Conservation (phyloP, 1,140 invertebrate species). For the Phocides pigmalion region DNA sequence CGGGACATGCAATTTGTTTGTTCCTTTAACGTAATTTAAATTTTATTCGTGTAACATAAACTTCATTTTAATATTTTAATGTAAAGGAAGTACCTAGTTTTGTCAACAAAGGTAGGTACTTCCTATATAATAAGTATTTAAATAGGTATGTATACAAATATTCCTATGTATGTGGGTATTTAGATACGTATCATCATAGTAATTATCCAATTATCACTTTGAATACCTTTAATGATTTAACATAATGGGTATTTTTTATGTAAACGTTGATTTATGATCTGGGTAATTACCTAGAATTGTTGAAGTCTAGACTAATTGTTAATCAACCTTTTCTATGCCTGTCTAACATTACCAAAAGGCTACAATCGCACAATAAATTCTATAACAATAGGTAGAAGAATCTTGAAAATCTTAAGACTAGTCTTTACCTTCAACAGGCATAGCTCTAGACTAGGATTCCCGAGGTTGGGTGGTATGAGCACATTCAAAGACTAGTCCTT, state of each 20-base stretch:
- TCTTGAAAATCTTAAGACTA: too few relatives aligned
- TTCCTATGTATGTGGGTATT: not conserved
- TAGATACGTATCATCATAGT: not conserved
- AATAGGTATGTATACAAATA: not conserved
- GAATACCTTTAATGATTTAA: not conserved
- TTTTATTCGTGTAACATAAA: not conserved
- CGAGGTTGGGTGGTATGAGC: too few relatives aligned
- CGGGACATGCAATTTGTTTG: conserved; percentile 20
- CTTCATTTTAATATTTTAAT: not conserved
- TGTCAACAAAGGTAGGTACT: too few relatives aligned
- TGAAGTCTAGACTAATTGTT: not conserved
- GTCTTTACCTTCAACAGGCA: too few relatives aligned
- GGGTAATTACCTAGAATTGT: not conserved
- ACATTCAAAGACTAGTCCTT: too few relatives aligned
- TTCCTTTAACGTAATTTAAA: not conserved
- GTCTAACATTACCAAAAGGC: too few relatives aligned
- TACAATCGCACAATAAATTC: too few relatives aligned
- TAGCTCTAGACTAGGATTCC: too few relatives aligned
- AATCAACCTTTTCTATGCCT: too few relatives aligned
- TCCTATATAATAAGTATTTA: not conserved
- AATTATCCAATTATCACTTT: not conserved
- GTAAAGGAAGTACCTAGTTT: too few relatives aligned
- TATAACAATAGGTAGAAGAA: too few relatives aligned
- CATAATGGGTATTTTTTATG: not conserved
- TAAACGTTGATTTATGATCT: not conserved